phyloP scores from a whole-genome alignment of 2,888 invertebrate genomes.

The Polydrusus pterygomalis region DNA sequence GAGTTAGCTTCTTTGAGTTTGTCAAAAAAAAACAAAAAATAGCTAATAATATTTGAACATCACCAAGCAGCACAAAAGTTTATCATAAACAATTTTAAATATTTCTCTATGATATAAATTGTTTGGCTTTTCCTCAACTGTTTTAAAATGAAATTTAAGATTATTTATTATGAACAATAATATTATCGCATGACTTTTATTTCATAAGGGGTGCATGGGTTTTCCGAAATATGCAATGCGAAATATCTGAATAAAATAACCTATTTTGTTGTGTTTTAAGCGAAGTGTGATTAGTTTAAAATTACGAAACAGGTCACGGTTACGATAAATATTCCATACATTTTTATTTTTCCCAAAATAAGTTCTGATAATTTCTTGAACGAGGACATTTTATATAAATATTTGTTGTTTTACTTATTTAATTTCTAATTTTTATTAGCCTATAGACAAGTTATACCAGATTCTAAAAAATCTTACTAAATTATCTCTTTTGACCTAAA shows the following conservation, averaged over 20 bases:
- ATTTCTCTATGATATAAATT: too few species aligned
- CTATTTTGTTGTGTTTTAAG: background rate
- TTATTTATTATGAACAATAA: too few species aligned
- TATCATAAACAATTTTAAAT: too few species aligned
- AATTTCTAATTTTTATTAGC: background rate
- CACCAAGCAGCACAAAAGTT: too few species aligned
- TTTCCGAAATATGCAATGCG: background rate
- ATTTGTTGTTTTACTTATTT: slow-evolving; percentile 6
- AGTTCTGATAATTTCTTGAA: background rate
- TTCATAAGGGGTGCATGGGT: too few species aligned
- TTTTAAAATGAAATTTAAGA: too few species aligned
- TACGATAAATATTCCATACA: slow-evolving; percentile 15
- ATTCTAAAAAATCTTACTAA: background rate
- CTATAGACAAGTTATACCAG: background rate
- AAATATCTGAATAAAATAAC: background rate
- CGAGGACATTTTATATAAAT: slow-evolving; percentile 27
- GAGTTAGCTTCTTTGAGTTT: too few species aligned
- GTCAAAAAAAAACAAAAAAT: too few species aligned
- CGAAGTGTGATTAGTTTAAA: background rate
- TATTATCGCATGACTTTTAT: too few species aligned
- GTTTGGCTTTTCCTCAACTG: too few species aligned
- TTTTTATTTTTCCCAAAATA: slow-evolving; percentile 19
- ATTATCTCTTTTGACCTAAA: slow-evolving; percentile 17
- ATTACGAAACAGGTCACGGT: slow-evolving; percentile 15
- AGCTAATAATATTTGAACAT: too few species aligned